Evolutionary conservation across 2,113 vertebrate genomes (phyloP), one percentile per base, ranked within the genome.

Genomic region (Pluvialis apricaria): DNA sequence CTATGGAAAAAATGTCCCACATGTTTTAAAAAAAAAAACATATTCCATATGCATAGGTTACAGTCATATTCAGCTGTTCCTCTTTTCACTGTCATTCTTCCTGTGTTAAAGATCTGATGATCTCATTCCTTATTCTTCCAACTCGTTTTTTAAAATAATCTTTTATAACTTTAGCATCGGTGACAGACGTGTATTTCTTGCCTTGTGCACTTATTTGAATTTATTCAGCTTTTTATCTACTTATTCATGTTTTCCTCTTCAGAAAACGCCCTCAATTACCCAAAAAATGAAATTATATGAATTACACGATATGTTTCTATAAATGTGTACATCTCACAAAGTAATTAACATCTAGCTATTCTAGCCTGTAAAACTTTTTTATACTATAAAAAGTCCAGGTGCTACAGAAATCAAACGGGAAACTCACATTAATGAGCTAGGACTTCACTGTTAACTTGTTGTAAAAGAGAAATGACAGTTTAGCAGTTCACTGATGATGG

Each of bases 181-280:
- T 49, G 82, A 82, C 28, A 92, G 61, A n/a, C 60, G 87, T 49
- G 18, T 54, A 86, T 34, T 76, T 77, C 79, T 91, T 85, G 28
- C 65, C 60, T 80, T 91, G 68, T 70, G 69, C 73, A 55, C 62
- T 78, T 84, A 88, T 36, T 88, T 78, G 88, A 94, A 97, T 94
- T 82, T 91, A 96, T 92, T 96, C 86, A 95, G 19, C 73, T 86
- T 97, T 96, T 97, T 28, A 73, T 96, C 92, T 96, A 71, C 82
- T 93, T 96, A 96, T 92, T 97, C 55, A 89, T 86, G 68, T 78
- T 94, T 97, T 97, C 71, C 62, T 96, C 90, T 97, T 97, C 96
- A 96, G 72, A 95, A 97, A 96, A 98, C 91, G 82, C 38, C 73
- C 94, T 80, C 31, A 42, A 52, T 87, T 93, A 89, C 86, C n/a